Conservation (phyloP, 1,140 invertebrate species). For the Bradysia coprophila region DNA sequence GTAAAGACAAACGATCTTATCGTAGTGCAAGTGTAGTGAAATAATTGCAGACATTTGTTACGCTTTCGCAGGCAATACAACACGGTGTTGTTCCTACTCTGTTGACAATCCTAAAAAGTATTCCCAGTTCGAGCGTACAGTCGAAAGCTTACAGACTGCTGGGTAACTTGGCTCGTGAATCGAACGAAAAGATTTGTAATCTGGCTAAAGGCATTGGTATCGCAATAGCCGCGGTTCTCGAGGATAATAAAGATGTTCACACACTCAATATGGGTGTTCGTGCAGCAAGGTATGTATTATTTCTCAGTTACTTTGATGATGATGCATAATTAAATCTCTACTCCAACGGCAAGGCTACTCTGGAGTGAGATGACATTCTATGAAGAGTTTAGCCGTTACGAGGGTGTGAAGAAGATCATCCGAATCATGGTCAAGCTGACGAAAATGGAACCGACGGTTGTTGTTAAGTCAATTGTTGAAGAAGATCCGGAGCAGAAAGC, state of each 20-base stretch:
- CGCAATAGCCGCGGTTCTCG: conserved; percentile 15
- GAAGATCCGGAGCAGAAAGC: background rate
- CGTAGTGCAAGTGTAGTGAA: background rate
- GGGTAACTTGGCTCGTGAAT: conserved; percentile 14
- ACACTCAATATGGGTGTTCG: conserved; percentile 20
- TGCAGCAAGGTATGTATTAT: conserved; percentile 15
- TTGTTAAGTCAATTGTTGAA: background rate
- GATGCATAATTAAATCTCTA: too few relatives aligned
- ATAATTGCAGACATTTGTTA: background rate
- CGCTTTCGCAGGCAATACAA: conserved; percentile 14
- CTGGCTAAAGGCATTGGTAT: conserved; percentile 11
- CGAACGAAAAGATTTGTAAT: conserved; percentile 13
- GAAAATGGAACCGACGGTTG: background rate
- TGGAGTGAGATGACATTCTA: conserved; percentile 14
- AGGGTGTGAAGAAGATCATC: conserved; percentile 8
- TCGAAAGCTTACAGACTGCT: conserved; percentile 18
- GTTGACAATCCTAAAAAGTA: conserved; percentile 18
- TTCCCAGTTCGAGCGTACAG: conserved; percentile 20
- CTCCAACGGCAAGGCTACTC: too few relatives aligned
- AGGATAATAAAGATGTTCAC: conserved; percentile 15
- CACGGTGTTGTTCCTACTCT: conserved; percentile 14
- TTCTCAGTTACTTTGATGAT: too few relatives aligned
- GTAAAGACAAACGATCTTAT: conserved; percentile 7
- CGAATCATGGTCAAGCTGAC: background rate
- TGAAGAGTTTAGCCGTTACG: conserved; percentile 12